A percentile compares a stretch with the other conserved stretches of the same genome.
These are phyloP conservation scores for Halcyon badia DNA, from an alignment of 2,797 vertebrate genomes.

Conservation along the genomic window DNA sequence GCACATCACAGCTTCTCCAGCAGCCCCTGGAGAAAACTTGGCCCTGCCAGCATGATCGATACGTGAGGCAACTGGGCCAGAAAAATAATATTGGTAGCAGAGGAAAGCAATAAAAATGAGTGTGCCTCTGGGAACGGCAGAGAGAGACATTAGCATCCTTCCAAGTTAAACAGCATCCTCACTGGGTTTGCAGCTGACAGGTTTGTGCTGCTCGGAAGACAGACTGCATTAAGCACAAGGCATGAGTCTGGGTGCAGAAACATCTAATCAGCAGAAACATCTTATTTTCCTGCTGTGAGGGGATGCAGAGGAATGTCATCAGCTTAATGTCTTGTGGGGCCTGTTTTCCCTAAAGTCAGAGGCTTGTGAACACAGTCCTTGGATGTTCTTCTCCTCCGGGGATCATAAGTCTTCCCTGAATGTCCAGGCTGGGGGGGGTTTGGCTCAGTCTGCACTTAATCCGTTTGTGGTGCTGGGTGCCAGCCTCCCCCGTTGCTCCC, in stretches of 20 bases:
- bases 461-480: neutral
- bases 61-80: rapidly evolving
- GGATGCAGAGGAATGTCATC: neutral
- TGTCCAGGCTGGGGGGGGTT: rapidly evolving
- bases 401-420: neutral
- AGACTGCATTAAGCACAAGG: neutral
- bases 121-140: neutral
- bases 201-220: neutral
- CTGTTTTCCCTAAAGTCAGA: neutral
- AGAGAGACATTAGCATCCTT: neutral
- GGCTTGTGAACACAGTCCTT: neutral
- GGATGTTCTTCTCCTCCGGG: neutral
- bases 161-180: neutral
- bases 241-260: neutral
- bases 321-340: neutral
- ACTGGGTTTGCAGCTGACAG: neutral
- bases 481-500: neutral
- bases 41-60: rapidly evolving
- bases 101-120: slow-evolving; percentile 18
- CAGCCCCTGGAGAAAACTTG: neutral
- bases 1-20: rapidly evolving
- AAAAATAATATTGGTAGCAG: neutral
- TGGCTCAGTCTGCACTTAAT: neutral
- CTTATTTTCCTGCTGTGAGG: neutral
- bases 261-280: neutral